Conservation (phyloP, 2,888 invertebrate genomes). For the Xestia rhomboidea region DNA sequence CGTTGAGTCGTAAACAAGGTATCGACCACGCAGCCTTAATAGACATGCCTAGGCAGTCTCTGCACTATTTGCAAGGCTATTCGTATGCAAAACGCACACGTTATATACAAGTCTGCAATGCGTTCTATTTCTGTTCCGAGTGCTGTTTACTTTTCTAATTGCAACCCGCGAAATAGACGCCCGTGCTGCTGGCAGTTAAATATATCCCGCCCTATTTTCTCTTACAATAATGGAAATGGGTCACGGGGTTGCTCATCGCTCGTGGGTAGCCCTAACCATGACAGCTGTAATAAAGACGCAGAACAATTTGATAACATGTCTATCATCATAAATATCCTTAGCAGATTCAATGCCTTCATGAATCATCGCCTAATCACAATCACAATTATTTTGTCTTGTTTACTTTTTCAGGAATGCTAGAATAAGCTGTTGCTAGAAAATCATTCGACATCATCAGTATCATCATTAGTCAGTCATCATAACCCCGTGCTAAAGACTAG, state of each 20-base stretch:
- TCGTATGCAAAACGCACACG: constrained; percentile 58
- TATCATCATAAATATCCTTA: constrained; percentile 13
- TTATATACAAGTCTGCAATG: constrained; percentile 67
- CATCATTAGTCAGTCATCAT: neutral
- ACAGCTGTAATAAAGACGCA: constrained; percentile 2
- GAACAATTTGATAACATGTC: neutral
- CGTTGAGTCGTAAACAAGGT: constrained; percentile 8
- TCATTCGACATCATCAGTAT: constrained; percentile 1
- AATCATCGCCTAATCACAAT: neutral
- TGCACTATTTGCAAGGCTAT: constrained; percentile 54
- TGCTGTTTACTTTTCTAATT: constrained; percentile 86
- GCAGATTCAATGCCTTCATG: neutral
- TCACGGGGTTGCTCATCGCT: constrained; percentile 78
- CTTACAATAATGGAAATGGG: constrained; percentile 83
- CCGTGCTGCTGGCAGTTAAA: constrained; percentile 83
- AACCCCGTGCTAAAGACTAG: neutral
- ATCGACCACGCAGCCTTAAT: constrained; percentile 24
- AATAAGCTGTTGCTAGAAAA: constrained; percentile 8
- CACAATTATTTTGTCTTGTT: neutral
- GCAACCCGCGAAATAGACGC: constrained; percentile 81
- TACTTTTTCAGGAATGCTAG: neutral
- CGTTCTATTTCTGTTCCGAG: constrained; percentile 77
- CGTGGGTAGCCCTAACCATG: constrained; percentile 23
- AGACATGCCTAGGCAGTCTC: constrained; percentile 33
- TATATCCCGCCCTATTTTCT: constrained; percentile 85